Evolutionary conservation across 1,140 invertebrate genomes (phyloP).

Genomic region (Macrobrachium nipponense): DNA sequence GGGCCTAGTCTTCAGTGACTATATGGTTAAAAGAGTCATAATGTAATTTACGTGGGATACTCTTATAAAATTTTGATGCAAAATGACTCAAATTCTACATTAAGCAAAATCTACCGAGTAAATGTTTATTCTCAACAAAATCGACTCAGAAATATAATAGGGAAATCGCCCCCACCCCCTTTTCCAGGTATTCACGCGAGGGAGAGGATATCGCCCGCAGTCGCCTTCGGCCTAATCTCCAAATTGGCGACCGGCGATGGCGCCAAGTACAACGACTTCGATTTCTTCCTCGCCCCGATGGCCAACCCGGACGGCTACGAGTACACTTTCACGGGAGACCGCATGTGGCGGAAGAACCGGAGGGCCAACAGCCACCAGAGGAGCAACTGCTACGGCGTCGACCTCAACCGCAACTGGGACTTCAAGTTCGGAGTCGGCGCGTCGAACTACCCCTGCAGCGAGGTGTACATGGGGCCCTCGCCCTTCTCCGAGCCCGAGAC

Average conservation of each 20-base stretch:
- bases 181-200: constrained; percentile 78
- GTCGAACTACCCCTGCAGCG: constrained; percentile 78
- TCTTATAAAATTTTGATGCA: too few species aligned
- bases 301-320: constrained; percentile 64
- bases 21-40: too few species aligned
- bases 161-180: constrained; percentile 67
- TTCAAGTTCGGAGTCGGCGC: constrained; percentile 77
- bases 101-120: too few species aligned
- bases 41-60: too few species aligned
- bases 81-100: too few species aligned
- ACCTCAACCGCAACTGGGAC: constrained; percentile 66
- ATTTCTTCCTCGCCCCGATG: constrained; percentile 70
- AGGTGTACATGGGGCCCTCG: constrained; percentile 69
- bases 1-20: too few species aligned
- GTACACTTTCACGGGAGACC: constrained; percentile 61
- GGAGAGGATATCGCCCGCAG: constrained; percentile 92
- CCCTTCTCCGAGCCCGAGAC: constrained; percentile 69
- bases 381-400: constrained; percentile 65
- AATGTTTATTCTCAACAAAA: too few species aligned
- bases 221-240: constrained; percentile 84
- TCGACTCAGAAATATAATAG: neutral
- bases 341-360: constrained; percentile 66
- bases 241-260: constrained; percentile 78
- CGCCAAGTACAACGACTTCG: constrained; percentile 79
- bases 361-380: constrained; percentile 45